These are phyloP conservation scores for Climacteris rufus DNA, from an alignment of 2,113 vertebrate species.

Conservation along the genomic window DNA sequence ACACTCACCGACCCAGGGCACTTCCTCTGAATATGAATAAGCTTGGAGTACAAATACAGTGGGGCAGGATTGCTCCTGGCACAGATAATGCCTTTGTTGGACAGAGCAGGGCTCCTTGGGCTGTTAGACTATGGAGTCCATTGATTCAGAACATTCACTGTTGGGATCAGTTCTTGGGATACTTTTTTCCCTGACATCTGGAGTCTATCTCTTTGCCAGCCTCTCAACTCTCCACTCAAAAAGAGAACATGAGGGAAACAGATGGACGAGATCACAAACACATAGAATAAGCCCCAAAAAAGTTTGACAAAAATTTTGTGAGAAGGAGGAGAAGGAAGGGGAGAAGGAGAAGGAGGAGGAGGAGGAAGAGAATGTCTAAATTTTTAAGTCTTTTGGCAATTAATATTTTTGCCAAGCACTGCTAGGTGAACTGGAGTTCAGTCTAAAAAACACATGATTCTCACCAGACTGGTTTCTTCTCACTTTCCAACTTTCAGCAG, in stretches of 20 bases:
- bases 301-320: not conserved
- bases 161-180: not conserved
- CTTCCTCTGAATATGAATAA: conserved; percentile 87
- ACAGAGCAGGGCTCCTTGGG: not conserved
- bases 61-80: conserved; percentile 20
- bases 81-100: conserved; percentile 64
- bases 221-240: not conserved
- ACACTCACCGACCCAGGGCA: conserved; percentile 83
- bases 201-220: conserved; percentile 67
- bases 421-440: conserved; percentile 14
- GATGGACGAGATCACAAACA: not conserved
- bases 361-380: not conserved
- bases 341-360: not conserved
- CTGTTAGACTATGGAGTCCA: conserved; percentile 38
- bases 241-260: conserved; percentile 8
- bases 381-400: conserved; percentile 43
- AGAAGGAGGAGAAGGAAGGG: no score
- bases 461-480: not conserved
- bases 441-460: not conserved
- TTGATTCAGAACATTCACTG: conserved; percentile 65
- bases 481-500: not conserved
- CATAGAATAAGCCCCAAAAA: not conserved
- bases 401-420: conserved; percentile 57
- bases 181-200: conserved; percentile 67
- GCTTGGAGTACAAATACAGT: conserved; percentile 70